Conservation (phyloP, 2,888 invertebrate species). For the Melikaiella ostensackeni region DNA sequence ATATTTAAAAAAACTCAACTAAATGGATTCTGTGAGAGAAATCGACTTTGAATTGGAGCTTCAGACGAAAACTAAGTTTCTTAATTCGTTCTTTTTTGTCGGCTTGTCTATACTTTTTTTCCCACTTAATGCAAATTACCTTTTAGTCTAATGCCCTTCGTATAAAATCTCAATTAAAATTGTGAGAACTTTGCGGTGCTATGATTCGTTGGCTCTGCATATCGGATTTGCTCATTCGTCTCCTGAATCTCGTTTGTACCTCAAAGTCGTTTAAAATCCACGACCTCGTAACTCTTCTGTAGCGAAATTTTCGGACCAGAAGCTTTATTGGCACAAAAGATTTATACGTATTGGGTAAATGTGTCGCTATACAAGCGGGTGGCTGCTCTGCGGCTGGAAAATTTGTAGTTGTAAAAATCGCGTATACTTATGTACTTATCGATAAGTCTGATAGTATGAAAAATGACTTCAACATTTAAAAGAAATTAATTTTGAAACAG, state of each 20-base stretch:
- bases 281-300: constrained; percentile 55
- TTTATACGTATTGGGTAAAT: constrained; percentile 52
- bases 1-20: background rate
- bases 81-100: constrained; percentile 35
- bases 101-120: constrained; percentile 23
- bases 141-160: constrained; percentile 68
- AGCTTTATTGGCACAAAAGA: constrained; percentile 59
- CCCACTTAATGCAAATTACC: constrained; percentile 57
- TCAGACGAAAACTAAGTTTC: background rate
- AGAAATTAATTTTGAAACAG: background rate
- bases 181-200: constrained; percentile 12
- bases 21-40: background rate
- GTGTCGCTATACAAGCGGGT: background rate
- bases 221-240: constrained; percentile 44
- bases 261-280: constrained; percentile 57
- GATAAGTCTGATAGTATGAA: background rate
- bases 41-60: constrained; percentile 27
- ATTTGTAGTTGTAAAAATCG: constrained; percentile 4
- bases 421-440: background rate
- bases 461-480: background rate
- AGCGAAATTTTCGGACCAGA: constrained; percentile 46
- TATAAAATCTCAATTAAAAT: constrained; percentile 68
- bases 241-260: constrained; percentile 39
- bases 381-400: constrained; percentile 1
- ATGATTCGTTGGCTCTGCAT: constrained; percentile 45